phyloP scores from a whole-genome alignment of 2,113 vertebrate species.

The Sigmodon hispidus region DNA sequence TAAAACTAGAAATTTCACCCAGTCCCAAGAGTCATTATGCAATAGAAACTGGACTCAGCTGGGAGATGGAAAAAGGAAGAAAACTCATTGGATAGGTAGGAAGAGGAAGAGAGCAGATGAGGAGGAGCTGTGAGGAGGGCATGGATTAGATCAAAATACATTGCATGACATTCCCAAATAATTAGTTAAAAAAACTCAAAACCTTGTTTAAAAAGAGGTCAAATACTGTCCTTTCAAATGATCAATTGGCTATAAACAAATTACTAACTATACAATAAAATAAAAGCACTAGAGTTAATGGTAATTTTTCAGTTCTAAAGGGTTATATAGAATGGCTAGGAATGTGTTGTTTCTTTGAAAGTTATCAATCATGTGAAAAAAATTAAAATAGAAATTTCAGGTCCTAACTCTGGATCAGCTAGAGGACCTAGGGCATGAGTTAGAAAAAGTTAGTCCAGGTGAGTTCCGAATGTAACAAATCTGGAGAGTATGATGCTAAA shows the following conservation, averaged over 20 bases:
- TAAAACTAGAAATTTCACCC: not conserved
- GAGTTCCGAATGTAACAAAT: conserved; percentile 41
- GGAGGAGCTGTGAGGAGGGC: not conserved
- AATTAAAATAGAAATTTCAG: not conserved
- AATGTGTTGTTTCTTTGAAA: not conserved
- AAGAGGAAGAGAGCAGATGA: not conserved
- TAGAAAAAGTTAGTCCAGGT: not conserved
- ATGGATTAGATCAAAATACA: not conserved
- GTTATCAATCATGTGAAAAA: not conserved
- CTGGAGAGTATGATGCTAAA: not conserved
- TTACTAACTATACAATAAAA: not conserved
- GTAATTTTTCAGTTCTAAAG: not conserved
- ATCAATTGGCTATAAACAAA: not conserved
- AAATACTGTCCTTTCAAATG: not conserved
- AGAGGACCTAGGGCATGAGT: not conserved
- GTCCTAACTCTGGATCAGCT: not conserved
- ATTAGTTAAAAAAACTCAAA: not conserved
- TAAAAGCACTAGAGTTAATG: not conserved
- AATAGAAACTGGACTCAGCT: not conserved
- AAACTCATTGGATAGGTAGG: not conserved
- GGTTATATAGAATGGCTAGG: too few species aligned
- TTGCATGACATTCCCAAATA: not conserved
- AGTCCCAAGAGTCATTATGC: not conserved
- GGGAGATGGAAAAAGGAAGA: not conserved
- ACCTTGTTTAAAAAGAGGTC: not conserved